Base-by-base conservation (phyloP, 2,113 vertebrate genomes). In the Psittacus erithacus region DNA sequence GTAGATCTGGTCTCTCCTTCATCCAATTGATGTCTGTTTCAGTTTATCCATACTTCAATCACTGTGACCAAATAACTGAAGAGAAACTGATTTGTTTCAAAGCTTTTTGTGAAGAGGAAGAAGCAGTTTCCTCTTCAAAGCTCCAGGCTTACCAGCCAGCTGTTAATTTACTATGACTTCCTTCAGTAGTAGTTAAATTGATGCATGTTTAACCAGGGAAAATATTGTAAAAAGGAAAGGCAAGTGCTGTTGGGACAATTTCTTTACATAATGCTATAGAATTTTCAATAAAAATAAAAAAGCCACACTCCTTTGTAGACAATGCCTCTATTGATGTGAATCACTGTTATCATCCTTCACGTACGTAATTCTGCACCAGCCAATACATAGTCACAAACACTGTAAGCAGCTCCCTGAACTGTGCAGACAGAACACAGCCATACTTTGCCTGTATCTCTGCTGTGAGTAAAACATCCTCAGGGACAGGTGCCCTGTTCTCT, bases 91-190 rank as follows among this genome's bases (percentile, higher is more conserved):
- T 10, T 59, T 52, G 28, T 83, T 83, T 28, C 57, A 49, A 79
- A 87, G 29, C 17, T 47, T 87, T 84, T 73, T 53, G 24, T 49
- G 79, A 86, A 44, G 29, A 73, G 38, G 49, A 87, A 91, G 35
- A 28, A 87, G n/a, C 43, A 52, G 16, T 76, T 93, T 91, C 90
- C 53, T 63, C 55, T 86, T 62, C 50, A 84, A 86, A 92, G 38
- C 59, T 83, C 43, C 68, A 70, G 68, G 68, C 41, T 93, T 65
- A 49, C 63, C 1, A 3, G 22, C 11, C 77, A 95, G 67, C 44
- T 91, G 41, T 52, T 95, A 82, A 95, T 84, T 84, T 92, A 76
- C 39, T 76, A 39, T 76, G 83, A 84, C 44, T 93, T 91, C 69
- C 35, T 82, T 87, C 62, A 20, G 5, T 38, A 63, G 64, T 11